phyloP scores from a whole-genome alignment of 64 coral and sea anemone species.

The Porites lutea region DNA sequence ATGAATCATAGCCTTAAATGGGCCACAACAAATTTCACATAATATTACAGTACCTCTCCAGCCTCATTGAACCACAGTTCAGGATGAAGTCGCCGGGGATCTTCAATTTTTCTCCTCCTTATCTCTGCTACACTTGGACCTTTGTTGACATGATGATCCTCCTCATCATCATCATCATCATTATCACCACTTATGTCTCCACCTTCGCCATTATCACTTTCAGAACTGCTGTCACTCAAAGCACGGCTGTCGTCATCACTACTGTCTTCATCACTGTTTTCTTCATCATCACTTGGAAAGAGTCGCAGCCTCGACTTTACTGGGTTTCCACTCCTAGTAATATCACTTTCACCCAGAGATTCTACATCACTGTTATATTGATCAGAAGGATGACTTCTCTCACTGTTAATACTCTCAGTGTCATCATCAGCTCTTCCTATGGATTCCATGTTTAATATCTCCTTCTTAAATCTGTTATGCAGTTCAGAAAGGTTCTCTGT shows the following conservation, averaged over 20 bases:
- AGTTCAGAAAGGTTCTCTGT: slow-evolving; percentile 71
- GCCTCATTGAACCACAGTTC: slow-evolving; percentile 98
- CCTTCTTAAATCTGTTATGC: slow-evolving; percentile 68
- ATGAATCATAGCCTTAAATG: too few species aligned
- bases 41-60: slow-evolving; percentile 67
- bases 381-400: background rate
- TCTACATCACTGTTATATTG: background rate
- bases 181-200: slow-evolving; percentile 71
- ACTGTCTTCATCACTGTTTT: slow-evolving; percentile 16
- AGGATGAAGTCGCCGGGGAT: slow-evolving; percentile 83
- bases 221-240: slow-evolving; percentile 22
- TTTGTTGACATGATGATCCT: slow-evolving; percentile 46
- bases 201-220: slow-evolving; percentile 32
- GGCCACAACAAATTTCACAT: background rate
- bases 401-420: slow-evolving; percentile 15
- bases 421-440: background rate
- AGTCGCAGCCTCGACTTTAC: slow-evolving; percentile 5
- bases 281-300: slow-evolving; percentile 32
- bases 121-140: slow-evolving; percentile 33
- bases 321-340: background rate
- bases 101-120: slow-evolving; percentile 69
- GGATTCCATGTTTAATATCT: slow-evolving; percentile 27
- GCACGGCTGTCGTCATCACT: background rate
- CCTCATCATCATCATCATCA: slow-evolving; percentile 23
- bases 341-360: background rate